These are phyloP conservation scores for Rhodinocichla rosea DNA, from an alignment of 2,113 vertebrate genomes.

Conservation along the genomic window DNA sequence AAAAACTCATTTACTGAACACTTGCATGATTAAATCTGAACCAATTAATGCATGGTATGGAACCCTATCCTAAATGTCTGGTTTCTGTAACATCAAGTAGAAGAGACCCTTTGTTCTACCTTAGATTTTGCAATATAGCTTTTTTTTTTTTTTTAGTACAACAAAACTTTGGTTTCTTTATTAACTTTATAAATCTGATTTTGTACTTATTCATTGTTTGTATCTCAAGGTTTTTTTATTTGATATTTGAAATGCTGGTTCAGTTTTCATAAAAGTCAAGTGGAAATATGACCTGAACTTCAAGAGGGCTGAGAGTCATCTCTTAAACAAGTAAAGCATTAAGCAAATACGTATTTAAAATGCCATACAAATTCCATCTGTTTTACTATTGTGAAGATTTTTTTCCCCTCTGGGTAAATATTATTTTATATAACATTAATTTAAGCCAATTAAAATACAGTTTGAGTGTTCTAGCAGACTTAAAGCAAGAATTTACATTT, in stretches of 20 bases:
- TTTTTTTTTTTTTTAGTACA: neutral
- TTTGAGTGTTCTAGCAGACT: neutral
- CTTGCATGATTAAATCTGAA: neutral
- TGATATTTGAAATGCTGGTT: slow-evolving; percentile 26
- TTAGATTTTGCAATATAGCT: neutral
- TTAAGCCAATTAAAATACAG: neutral
- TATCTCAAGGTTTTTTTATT: neutral
- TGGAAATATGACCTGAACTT: slow-evolving; percentile 16
- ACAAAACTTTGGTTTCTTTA: neutral
- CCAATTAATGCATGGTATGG: neutral
- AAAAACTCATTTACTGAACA: neutral
- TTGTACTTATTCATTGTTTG: neutral
- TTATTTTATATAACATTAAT: neutral
- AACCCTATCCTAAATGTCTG: neutral
- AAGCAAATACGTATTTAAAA: slow-evolving; percentile 29
- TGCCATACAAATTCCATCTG: neutral
- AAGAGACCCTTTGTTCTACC: neutral
- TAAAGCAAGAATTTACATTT: neutral
- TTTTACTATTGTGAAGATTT: neutral
- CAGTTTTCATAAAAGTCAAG: slow-evolving; percentile 10
- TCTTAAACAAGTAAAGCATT: neutral
- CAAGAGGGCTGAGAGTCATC: neutral
- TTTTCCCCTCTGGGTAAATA: neutral
- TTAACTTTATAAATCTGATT: neutral
- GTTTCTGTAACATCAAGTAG: neutral